Evolutionary conservation across 2,888 invertebrate species (phyloP).

Genomic region (Andrena minutula): DNA sequence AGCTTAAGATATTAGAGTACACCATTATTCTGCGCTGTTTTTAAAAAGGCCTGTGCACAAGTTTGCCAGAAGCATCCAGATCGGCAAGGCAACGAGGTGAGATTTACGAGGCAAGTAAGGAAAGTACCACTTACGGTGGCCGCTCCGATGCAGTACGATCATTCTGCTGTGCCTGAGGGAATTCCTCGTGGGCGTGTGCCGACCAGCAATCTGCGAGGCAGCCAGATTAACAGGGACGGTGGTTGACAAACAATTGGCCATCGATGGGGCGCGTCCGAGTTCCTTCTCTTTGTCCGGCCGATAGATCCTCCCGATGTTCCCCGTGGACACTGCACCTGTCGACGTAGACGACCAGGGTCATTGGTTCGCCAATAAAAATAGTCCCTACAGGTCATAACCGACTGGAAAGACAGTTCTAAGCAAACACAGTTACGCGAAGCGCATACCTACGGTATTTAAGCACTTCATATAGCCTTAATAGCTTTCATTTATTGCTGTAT

Average conservation of each 20-base stretch:
- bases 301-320: slow-evolving; percentile 78
- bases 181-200: slow-evolving; percentile 89
- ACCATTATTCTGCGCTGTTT: too few species aligned
- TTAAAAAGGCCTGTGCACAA: too few species aligned
- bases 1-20: background rate
- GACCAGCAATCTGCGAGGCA: slow-evolving; percentile 87
- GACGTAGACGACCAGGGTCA: background rate
- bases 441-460: too few species aligned
- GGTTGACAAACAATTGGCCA: slow-evolving; percentile 87
- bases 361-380: background rate
- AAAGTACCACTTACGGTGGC: slow-evolving; percentile 84
- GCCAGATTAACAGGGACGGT: slow-evolving; percentile 90
- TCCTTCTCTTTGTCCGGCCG: slow-evolving; percentile 77
- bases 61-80: background rate
- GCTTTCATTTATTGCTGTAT: too few species aligned
- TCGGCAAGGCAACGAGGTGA: background rate
- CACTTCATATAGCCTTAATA: too few species aligned
- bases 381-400: too few species aligned
- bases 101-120: slow-evolving; percentile 20
- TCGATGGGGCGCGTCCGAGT: slow-evolving; percentile 84
- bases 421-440: too few species aligned
- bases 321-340: slow-evolving; percentile 79
- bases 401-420: too few species aligned
- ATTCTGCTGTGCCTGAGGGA: slow-evolving; percentile 90
- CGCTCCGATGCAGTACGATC: slow-evolving; percentile 88